Conservation (phyloP, 2,888 invertebrate genomes). For the Chymomyza fuscimana region DNA sequence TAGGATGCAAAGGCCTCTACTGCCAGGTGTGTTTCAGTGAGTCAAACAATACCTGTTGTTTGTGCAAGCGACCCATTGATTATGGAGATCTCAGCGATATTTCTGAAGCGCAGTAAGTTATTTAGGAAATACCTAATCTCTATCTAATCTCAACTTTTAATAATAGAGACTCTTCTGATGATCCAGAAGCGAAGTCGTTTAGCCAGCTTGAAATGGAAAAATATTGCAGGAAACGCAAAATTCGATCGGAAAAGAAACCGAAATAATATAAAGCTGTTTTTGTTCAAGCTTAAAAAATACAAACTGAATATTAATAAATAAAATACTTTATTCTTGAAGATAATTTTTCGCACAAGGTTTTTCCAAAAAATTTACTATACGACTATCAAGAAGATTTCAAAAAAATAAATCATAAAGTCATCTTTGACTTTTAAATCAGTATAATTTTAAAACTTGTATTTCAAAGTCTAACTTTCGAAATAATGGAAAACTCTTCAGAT, state of each 20-base stretch:
- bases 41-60: conserved; percentile 87
- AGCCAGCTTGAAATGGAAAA: neutral
- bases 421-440: neutral
- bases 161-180: conserved; percentile 75
- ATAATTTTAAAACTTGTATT: neutral
- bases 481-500: neutral
- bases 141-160: neutral
- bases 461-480: neutral
- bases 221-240: neutral
- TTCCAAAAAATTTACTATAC: too few relatives aligned
- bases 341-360: too few relatives aligned
- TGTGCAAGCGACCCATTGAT: conserved; percentile 88
- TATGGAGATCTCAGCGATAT: conserved; percentile 90
- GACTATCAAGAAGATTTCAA: too few relatives aligned
- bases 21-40: conserved; percentile 87
- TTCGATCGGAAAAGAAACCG: neutral
- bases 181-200: conserved; percentile 43
- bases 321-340: too few relatives aligned
- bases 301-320: neutral
- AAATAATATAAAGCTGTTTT: neutral
- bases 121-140: neutral
- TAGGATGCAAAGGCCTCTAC: conserved; percentile 85
- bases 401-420: neutral
- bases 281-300: too few relatives aligned
- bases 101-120: conserved; percentile 87